Base-by-base conservation (phyloP, 2,888 invertebrate genomes). In the Bursaphelenchus okinawaensis region DNA sequence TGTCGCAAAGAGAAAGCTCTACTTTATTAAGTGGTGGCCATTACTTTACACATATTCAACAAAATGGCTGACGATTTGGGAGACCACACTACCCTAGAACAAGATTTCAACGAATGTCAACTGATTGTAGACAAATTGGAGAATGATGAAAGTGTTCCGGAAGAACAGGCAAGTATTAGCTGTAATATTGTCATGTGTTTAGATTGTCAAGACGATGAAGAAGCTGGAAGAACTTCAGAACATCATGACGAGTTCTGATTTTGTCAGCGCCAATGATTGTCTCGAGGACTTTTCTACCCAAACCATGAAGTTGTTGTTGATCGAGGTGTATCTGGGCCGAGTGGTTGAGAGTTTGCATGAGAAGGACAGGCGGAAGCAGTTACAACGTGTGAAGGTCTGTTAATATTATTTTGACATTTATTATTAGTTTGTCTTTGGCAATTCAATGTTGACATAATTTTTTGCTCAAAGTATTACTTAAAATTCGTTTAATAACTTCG, bases 291-390 rank as follows among this genome's bases (percentile, higher is more conserved):
- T 73, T 9, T 71, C 73, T 22, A 68, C 74, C 20, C 62, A 50
- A 51, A 77, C 78, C 0, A 62, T 80, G 9, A 72, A 65, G 8
- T 76, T 68, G 56, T 63, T 80, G n/a, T 61, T 80, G 27, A 59
- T 77, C 16, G 76, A 78, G 0, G 76, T 73, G 50, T 80, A 75
- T 63, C 65, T 80, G 9, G 80, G 66, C 16, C 54, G 52, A 9
- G 59, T 64, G n/a, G 54, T 68, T n/a, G 66, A 74, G 54, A 66
- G 69, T 55, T 50, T 67, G 29, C 52, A 67, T 16, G 66, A 63
- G 26, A 64, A 68, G 7, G 54, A 68, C 50, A 55, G 72, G n/a
- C 22, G 40, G 7, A 19, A 55, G 20, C 68, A 69, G 22, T 61
- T 75, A 29, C 60, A 68, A 40, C 57, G 62, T 3, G 62, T 68